Evolutionary conservation across 2,113 vertebrate species (phyloP).

Genomic region (Gnathonemus echidnorhynchus): DNA sequence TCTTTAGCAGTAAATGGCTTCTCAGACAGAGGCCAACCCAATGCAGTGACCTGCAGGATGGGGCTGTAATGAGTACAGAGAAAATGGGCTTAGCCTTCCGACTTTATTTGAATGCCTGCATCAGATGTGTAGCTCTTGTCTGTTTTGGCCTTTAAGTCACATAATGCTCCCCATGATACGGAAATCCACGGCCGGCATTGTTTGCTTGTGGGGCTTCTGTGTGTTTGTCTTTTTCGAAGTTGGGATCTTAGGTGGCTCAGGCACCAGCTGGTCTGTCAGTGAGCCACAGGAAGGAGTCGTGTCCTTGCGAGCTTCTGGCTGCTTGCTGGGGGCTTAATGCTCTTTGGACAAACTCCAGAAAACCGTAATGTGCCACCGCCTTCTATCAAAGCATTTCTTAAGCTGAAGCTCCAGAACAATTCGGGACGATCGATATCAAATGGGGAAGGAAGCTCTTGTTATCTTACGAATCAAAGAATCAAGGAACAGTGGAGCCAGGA

Average conservation of each 20-base stretch:
- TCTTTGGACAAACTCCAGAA: background rate
- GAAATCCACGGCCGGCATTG: background rate
- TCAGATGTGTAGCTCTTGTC: background rate
- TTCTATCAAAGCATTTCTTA: slow-evolving; percentile 4
- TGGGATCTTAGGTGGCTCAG: background rate
- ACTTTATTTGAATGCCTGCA: background rate
- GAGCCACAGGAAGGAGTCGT: background rate
- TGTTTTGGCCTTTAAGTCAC: background rate
- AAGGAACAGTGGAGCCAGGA: background rate
- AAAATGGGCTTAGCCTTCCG: background rate
- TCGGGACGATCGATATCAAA: background rate
- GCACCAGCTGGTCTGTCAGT: background rate
- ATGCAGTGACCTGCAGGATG: background rate
- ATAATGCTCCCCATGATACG: background rate
- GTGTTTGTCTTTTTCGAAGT: slow-evolving; percentile 30
- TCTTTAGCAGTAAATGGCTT: background rate
- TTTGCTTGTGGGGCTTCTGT: slow-evolving; percentile 30
- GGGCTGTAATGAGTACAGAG: background rate
- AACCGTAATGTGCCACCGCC: background rate
- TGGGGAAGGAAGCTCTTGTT: background rate
- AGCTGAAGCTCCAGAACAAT: background rate
- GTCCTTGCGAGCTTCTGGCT: background rate
- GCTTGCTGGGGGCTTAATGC: background rate
- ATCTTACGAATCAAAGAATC: background rate
- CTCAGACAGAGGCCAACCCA: background rate